Conservation (phyloP, 2,113 vertebrate species). For the Aepyceros melampus region DNA sequence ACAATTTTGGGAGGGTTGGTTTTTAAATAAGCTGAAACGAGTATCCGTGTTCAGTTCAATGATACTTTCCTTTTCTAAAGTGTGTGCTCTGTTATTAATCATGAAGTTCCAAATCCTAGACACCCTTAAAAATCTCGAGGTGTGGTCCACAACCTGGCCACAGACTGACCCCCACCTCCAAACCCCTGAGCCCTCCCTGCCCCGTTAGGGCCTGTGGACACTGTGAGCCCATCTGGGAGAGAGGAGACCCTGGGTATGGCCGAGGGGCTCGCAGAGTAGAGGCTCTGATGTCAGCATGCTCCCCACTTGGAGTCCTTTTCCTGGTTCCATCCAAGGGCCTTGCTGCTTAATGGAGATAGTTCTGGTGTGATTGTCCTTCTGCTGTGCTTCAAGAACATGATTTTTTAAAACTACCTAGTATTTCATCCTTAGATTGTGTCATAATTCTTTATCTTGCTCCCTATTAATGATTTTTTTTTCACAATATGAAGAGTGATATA, state of each 20-base stretch:
- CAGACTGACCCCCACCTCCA: rapidly evolving
- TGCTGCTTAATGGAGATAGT: neutral
- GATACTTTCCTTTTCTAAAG: neutral
- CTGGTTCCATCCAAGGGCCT: neutral
- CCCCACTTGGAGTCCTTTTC: neutral
- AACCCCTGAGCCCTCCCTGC: neutral
- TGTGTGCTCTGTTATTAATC: neutral
- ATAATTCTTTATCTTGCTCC: neutral
- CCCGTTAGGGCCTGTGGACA: rapidly evolving
- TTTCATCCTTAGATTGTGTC: neutral
- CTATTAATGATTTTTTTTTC: neutral
- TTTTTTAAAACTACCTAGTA: neutral
- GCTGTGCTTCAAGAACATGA: neutral
- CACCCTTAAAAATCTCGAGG: neutral
- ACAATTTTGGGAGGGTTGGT: neutral
- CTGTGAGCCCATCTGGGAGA: neutral
- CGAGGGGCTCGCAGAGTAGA: neutral
- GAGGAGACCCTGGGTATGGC: neutral
- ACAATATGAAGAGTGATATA: too few relatives aligned
- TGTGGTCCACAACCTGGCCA: neutral
- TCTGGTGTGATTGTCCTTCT: neutral
- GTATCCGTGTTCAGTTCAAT: neutral
- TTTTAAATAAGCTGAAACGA: neutral
- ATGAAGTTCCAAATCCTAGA: neutral
- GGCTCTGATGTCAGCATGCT: rapidly evolving